phyloP scores from a whole-genome alignment of 2,888 invertebrate genomes.

The Ceramica pisi region DNA sequence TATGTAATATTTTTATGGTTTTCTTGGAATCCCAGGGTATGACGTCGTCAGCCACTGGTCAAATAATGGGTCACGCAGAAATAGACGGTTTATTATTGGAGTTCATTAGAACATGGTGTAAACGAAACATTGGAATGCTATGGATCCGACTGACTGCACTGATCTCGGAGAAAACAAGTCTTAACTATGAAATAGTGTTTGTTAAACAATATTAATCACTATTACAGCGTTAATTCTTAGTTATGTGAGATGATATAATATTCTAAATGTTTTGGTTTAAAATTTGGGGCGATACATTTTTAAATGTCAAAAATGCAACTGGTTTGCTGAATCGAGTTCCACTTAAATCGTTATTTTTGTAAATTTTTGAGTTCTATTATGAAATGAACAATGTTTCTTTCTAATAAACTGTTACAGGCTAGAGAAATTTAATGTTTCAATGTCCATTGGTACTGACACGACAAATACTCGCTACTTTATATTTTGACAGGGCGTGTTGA shows the following conservation, averaged over 20 bases:
- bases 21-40: slow-evolving; percentile 78
- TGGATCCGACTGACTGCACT: slow-evolving; percentile 67
- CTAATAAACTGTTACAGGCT: slow-evolving; percentile 74
- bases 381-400: slow-evolving; percentile 61
- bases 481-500: slow-evolving; percentile 85
- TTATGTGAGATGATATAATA: slow-evolving; percentile 53
- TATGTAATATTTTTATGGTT: slow-evolving; percentile 84
- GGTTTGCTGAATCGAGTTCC: slow-evolving; percentile 31
- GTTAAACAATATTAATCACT: slow-evolving; percentile 33
- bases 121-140: slow-evolving; percentile 69
- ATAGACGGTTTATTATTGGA: slow-evolving; percentile 83
- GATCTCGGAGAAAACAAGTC: slow-evolving; percentile 5
- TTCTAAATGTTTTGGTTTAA: slow-evolving; percentile 43
- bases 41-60: slow-evolving; percentile 75
- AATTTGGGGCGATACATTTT: slow-evolving; percentile 56
- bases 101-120: slow-evolving; percentile 83
- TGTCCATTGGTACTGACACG: slow-evolving; percentile 77
- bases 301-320: slow-evolving; percentile 58
- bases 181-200: slow-evolving; percentile 12
- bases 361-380: slow-evolving; percentile 47
- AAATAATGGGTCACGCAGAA: slow-evolving; percentile 85
- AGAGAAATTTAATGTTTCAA: slow-evolving; percentile 78
- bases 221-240: slow-evolving; percentile 12
- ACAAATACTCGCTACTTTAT: slow-evolving; percentile 77
- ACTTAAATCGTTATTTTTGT: slow-evolving; percentile 59